Base-by-base conservation (phyloP, 2,888 invertebrate genomes). In the Mermis nigrescens region DNA sequence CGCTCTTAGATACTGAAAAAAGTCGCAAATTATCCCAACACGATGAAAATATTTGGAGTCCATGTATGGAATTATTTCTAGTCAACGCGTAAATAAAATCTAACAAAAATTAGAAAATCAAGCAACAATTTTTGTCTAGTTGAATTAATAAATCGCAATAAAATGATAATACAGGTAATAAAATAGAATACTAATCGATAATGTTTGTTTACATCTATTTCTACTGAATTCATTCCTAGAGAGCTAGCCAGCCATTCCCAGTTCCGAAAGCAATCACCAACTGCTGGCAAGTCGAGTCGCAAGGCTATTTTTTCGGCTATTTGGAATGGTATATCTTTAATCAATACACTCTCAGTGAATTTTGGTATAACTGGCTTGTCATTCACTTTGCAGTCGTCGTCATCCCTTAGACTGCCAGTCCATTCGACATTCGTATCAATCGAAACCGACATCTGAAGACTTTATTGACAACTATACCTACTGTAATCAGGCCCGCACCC, bases 1-100 rank as follows among this genome's bases (percentile, higher is more conserved):
- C 2, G 57, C 58, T 3, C 22, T 7, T 4, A 58, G 3, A 28
- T 52, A 46, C 58, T 58, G 26, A 28, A 58, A 58, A 4, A 3
- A 28, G n/a, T n/a, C n/a, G n/a, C n/a, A n/a, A n/a, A n/a, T n/a
- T n/a, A n/a, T n/a, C n/a, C n/a, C n/a, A n/a, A n/a, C n/a, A n/a
- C n/a, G n/a, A n/a, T n/a, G n/a, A n/a, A n/a, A n/a, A n/a, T n/a
- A n/a, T n/a, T n/a, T n/a, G n/a, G n/a, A n/a, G n/a, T n/a, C n/a
- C n/a, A n/a, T n/a, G n/a, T n/a, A n/a, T n/a, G n/a, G n/a, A n/a
- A n/a, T n/a, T n/a, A n/a, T n/a, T n/a, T n/a, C n/a, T n/a, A n/a
- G n/a, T n/a, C n/a, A n/a, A n/a, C n/a, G n/a, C n/a, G n/a, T n/a
- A n/a, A n/a, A n/a, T n/a, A n/a, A n/a, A n/a, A n/a, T n/a, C n/a